A percentile compares a stretch with the other conserved stretches of the same genome.
Evolutionary conservation across 2,888 invertebrate genomes (phyloP).

Genomic region (Drosophila pegasa): DNA sequence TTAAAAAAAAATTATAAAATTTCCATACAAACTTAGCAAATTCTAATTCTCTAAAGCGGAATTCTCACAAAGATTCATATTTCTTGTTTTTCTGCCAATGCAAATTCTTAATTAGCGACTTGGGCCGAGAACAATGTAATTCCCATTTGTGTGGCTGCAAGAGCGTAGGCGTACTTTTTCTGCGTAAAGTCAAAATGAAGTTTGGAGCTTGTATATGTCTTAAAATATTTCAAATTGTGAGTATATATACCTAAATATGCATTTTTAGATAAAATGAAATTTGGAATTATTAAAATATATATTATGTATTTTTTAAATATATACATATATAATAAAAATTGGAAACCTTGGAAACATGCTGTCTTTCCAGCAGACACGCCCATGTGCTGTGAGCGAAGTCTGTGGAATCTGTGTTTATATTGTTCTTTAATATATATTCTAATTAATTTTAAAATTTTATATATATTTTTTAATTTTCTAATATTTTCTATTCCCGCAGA

Average conservation of each 20-base stretch:
- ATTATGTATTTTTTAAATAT: too few relatives aligned
- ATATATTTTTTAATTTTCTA: background rate
- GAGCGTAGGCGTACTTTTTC: too few relatives aligned
- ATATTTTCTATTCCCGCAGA: constrained; percentile 15
- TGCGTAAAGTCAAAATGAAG: constrained; percentile 48
- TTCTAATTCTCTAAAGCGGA: background rate
- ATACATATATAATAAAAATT: too few relatives aligned
- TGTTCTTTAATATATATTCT: background rate
- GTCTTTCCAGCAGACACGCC: too few relatives aligned
- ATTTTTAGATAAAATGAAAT: background rate
- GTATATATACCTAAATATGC: constrained; percentile 22
- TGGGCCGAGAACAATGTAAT: constrained; percentile 3
- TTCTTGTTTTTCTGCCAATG: background rate
- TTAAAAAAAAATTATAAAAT: too few relatives aligned
- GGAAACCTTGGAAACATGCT: too few relatives aligned
- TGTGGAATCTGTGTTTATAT: too few relatives aligned
- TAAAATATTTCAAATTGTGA: constrained; percentile 62
- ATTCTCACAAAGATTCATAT: constrained; percentile 7
- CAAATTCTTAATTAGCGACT: constrained; percentile 2
- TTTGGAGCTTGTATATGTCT: constrained; percentile 48
- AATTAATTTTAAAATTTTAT: background rate
- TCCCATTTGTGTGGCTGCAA: background rate
- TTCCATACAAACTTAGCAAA: background rate
- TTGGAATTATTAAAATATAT: background rate
- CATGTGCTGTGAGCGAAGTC: too few relatives aligned